Base-by-base conservation (phyloP, 2,113 vertebrate species). In the Onychostruthus taczanowskii region DNA sequence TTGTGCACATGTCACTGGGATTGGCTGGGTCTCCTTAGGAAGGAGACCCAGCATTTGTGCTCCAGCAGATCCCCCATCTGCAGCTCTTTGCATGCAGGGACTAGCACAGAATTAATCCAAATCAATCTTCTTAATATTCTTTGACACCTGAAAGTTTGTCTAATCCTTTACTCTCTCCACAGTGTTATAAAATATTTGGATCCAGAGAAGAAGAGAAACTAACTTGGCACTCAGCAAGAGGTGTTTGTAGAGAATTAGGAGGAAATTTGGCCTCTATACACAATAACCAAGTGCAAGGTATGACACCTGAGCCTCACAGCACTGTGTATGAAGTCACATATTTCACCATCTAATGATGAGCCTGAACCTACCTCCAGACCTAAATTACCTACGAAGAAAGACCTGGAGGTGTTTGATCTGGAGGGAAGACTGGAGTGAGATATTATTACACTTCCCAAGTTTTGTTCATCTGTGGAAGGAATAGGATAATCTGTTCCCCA, bases 171-270 rank as follows among this genome's bases (percentile, higher is more conserved):
- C 8, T 84, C 10, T 61, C 69, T 83, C n/a, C 4, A 4, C 92
- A 99, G 99, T 99, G 99, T 96, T 99, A 98, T 91, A 99, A 97
- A 96, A 86, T 99, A 79, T 95, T 98, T 86, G 94, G 96, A 62
- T 93, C 86, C 62, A 58, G 24, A 55, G 80, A 94, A 82, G 96
- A 98, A n/a, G 97, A 97, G 35, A 96, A 72, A 49, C 97, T 97
- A 89, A 59, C 37, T 7, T 99, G 99, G 99, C 94, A 98, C 16
- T 90, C 98, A 2, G 98, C 98, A 85, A 98, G 99, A 74, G 92
- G 85, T 4, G 37, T 91, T 94, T 99, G 99, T 84, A 90, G 96
- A 49, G 92, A 79, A 68, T 92, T 97, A 64, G 98, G 98, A 87
- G 99, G 98, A 94, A 99, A 99, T 95, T 93, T 99, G 84, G 98